phyloP scores from a whole-genome alignment of 2,888 invertebrate genomes.

The Rotaria sp. region DNA sequence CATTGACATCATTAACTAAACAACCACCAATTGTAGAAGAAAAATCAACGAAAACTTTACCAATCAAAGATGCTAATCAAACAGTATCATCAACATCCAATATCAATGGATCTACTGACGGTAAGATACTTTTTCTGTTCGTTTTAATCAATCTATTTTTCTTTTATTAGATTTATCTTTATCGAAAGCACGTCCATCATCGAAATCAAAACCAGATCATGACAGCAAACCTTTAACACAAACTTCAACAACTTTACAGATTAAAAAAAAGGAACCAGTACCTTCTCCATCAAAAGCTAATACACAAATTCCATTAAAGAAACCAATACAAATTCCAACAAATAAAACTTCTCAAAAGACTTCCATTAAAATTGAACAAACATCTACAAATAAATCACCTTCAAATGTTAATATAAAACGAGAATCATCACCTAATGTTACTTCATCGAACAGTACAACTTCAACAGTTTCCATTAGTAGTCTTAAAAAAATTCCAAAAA shows the following conservation, averaged over 20 bases:
- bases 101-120: not conserved
- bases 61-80: not conserved
- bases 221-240: not conserved
- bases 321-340: not conserved
- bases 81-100: not conserved
- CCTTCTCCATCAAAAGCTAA: not conserved
- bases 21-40: not conserved
- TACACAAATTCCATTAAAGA: not conserved
- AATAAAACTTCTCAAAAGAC: not conserved
- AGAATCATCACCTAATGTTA: not conserved
- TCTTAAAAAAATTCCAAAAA: not conserved
- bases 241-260: not conserved
- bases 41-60: not conserved
- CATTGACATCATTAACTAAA: not conserved
- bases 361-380: not conserved
- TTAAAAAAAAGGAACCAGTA: not conserved
- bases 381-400: not conserved
- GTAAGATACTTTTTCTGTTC: not conserved
- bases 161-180: not conserved
- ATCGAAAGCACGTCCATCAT: not conserved
- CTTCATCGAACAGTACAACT: conserved; percentile 1
- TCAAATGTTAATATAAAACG: not conserved
- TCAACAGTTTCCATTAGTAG: not conserved
- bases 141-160: too few relatives aligned
- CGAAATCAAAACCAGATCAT: not conserved